Evolutionary conservation across 2,113 vertebrate species (phyloP).

Genomic region (Smithornis capensis): DNA sequence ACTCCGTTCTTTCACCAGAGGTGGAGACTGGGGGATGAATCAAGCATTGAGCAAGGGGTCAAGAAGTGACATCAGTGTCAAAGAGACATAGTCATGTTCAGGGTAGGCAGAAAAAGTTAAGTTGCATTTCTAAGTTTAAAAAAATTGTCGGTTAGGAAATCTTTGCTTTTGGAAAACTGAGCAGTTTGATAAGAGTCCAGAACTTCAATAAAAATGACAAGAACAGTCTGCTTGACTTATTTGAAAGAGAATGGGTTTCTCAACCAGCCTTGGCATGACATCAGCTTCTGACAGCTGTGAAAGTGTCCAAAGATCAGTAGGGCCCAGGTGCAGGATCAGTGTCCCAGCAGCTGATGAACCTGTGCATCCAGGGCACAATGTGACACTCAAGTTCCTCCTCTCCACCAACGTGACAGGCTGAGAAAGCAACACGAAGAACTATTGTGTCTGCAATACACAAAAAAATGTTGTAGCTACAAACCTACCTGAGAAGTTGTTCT

Average conservation of each 20-base stretch:
- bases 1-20: background rate
- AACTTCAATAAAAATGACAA: background rate
- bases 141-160: background rate
- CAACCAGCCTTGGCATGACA: background rate
- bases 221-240: background rate
- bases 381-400: background rate
- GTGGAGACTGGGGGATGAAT: background rate
- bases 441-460: background rate
- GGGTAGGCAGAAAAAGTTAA: background rate
- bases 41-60: background rate
- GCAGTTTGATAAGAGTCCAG: background rate
- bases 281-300: background rate
- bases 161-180: background rate
- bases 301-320: conserved; percentile 13
- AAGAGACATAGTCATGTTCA: background rate
- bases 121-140: background rate
- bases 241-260: conserved; percentile 18
- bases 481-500: background rate
- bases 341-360: conserved; percentile 34
- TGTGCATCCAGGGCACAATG: background rate
- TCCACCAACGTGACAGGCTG: background rate
- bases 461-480: background rate
- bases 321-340: conserved; percentile 7
- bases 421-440: background rate
- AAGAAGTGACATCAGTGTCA: background rate